These are phyloP conservation scores for Chlamydotis undulata DNA, from an alignment of 2,113 vertebrate genomes.

Conservation along the genomic window DNA sequence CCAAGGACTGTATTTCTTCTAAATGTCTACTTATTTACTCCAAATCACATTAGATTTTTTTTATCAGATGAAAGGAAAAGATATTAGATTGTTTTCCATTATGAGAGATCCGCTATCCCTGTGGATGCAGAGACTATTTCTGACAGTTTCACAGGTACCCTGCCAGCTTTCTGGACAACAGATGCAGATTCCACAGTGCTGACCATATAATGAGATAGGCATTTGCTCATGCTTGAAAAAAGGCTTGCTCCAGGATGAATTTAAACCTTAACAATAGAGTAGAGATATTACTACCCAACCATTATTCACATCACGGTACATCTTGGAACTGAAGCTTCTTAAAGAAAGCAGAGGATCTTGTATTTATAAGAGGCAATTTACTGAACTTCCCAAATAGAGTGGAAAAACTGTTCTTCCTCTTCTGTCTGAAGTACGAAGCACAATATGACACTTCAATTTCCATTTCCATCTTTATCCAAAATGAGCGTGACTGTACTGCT, in stretches of 20 bases:
- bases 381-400: neutral
- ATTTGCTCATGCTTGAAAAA: neutral
- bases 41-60: neutral
- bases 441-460: neutral
- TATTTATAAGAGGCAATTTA: neutral
- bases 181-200: neutral
- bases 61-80: neutral
- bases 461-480: neutral
- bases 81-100: neutral
- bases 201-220: neutral
- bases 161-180: neutral
- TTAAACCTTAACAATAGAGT: neutral
- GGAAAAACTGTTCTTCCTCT: neutral
- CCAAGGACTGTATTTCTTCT: neutral
- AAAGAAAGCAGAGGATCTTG: neutral
- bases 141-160: neutral
- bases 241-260: neutral
- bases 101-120: neutral
- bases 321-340: neutral
- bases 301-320: neutral
- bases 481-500: neutral
- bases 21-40: neutral
- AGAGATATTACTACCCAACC: neutral
- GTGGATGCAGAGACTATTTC: neutral
- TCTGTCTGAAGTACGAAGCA: neutral